These are phyloP conservation scores for Watsonalla cultraria DNA, from an alignment of 2,888 invertebrate genomes.

Conservation along the genomic window DNA sequence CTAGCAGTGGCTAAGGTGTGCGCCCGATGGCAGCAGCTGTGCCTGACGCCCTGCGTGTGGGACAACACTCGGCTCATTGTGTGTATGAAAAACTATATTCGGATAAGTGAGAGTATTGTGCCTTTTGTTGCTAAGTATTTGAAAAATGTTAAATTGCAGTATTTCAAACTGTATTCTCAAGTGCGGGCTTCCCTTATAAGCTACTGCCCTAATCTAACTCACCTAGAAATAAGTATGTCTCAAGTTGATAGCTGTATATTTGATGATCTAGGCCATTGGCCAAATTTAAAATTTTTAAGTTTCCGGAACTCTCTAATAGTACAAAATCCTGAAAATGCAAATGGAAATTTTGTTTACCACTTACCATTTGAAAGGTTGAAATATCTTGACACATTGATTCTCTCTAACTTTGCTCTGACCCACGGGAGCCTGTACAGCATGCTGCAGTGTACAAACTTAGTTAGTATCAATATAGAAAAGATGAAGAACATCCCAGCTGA, in stretches of 20 bases:
- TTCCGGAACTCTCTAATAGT: constrained; percentile 74
- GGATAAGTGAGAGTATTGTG: constrained; percentile 71
- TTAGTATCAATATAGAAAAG: constrained; percentile 75
- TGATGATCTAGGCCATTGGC: constrained; percentile 72
- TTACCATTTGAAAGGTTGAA: constrained; percentile 71
- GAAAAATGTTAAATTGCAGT: constrained; percentile 75
- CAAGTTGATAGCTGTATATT: constrained; percentile 76
- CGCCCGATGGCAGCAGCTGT: constrained; percentile 70
- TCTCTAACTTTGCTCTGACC: constrained; percentile 73
- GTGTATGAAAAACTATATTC: constrained; percentile 75
- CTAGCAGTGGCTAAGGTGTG: constrained; percentile 70
- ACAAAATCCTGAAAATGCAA: constrained; percentile 63
- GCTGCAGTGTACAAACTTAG: constrained; percentile 67
- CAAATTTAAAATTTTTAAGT: constrained; percentile 71
- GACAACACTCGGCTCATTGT: constrained; percentile 73
- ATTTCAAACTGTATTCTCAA: constrained; percentile 75
- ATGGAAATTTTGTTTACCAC: constrained; percentile 71
- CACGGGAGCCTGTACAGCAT: constrained; percentile 68
- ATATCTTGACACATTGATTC: constrained; percentile 61
- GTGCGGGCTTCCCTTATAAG: constrained; percentile 69
- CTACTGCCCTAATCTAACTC: constrained; percentile 73
- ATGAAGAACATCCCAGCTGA: constrained; percentile 76
- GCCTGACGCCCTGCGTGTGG: constrained; percentile 72
- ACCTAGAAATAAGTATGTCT: constrained; percentile 76
- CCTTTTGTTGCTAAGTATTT: constrained; percentile 74